Conservation (phyloP, 2,797 vertebrate genomes). For the Coccyzus lansbergi region DNA sequence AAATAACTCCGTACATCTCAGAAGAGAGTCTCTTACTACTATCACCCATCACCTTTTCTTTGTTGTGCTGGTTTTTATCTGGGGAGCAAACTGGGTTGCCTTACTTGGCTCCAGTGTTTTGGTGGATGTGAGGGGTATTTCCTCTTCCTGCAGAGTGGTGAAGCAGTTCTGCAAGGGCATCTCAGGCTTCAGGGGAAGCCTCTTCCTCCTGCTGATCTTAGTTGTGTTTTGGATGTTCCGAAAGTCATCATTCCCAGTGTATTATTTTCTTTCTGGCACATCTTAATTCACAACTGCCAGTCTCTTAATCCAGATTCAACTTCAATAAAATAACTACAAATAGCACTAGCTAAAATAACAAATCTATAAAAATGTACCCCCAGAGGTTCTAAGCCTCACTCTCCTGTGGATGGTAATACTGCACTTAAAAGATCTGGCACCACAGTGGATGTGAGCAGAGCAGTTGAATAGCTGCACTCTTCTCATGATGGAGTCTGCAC, state of each 20-base stretch:
- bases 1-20: too few species aligned
- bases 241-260: background rate
- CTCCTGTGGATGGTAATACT: background rate
- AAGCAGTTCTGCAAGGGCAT: too few species aligned
- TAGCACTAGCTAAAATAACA: background rate
- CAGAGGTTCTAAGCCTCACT: background rate
- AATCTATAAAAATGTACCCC: background rate
- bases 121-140: too few species aligned
- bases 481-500: background rate
- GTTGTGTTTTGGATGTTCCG: background rate
- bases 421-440: too few species aligned
- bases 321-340: background rate
- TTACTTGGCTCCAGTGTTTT: too few species aligned
- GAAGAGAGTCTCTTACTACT: too few species aligned
- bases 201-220: background rate
- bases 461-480: background rate
- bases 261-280: background rate
- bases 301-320: background rate
- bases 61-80: too few species aligned
- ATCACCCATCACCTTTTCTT: too few species aligned
- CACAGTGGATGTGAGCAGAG: background rate
- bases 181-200: too few species aligned
- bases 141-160: too few species aligned
- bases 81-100: too few species aligned
- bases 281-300: background rate